Percentiles rank a stretch among this genome's conserved stretches.
Evolutionary conservation across 2,113 vertebrate genomes (phyloP).

Genomic region (Syngnathoides biaculeatus): DNA sequence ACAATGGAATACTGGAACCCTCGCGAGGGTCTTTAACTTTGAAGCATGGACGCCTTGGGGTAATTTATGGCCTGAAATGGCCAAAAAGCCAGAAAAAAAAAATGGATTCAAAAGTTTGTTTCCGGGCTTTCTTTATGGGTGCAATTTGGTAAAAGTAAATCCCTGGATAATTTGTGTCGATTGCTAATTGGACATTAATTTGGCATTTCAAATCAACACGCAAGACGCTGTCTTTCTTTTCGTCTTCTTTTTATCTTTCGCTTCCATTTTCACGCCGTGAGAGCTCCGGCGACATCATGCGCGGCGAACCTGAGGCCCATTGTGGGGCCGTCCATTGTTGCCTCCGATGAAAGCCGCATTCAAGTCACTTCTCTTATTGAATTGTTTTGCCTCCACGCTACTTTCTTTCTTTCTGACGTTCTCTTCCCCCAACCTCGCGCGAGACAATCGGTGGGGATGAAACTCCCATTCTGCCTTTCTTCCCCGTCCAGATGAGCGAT

Average conservation of each 20-base stretch:
- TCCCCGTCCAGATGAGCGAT: constrained; percentile 65
- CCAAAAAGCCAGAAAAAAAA: constrained; percentile 1
- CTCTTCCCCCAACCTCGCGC: constrained; percentile 54
- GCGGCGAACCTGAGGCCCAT: constrained; percentile 68
- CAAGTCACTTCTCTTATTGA: constrained; percentile 77
- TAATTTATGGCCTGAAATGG: constrained; percentile 22
- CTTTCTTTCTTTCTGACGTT: constrained; percentile 39
- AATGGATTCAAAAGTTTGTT: not conserved
- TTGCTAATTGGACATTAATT: not conserved
- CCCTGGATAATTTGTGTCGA: not conserved
- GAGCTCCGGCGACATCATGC: constrained; percentile 65
- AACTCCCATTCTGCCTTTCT: constrained; percentile 66
- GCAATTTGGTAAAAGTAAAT: not conserved
- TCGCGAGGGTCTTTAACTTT: constrained; percentile 35
- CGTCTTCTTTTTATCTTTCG: not conserved
- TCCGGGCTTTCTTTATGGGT: not conserved
- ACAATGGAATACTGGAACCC: constrained; percentile 50
- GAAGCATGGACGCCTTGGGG: constrained; percentile 30
- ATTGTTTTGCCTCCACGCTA: constrained; percentile 73
- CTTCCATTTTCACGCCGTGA: constrained; percentile 42
- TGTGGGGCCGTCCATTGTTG: constrained; percentile 68
- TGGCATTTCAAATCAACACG: not conserved
- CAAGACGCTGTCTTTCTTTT: too few species aligned
- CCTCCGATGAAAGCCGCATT: constrained; percentile 72
- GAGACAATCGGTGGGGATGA: constrained; percentile 74